Conservation (phyloP, 2,113 vertebrate species). For the Nannospalax galili region DNA sequence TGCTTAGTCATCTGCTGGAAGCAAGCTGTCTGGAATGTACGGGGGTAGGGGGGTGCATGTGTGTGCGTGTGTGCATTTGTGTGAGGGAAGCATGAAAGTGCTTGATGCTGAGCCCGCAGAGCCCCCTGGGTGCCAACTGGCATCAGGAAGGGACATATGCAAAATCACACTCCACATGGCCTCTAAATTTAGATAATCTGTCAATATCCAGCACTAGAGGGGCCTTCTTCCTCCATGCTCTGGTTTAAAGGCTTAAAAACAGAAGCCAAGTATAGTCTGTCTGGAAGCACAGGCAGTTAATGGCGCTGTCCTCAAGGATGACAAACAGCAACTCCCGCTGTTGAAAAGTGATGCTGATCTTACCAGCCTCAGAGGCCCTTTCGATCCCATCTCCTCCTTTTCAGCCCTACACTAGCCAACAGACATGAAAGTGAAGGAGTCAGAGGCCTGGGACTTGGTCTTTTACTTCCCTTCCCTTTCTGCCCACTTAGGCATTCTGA, state of each 20-base stretch:
- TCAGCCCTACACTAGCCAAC: background rate
- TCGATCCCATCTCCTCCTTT: rapidly evolving
- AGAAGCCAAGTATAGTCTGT: constrained; percentile 5
- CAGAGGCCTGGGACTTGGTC: background rate
- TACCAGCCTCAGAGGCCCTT: background rate
- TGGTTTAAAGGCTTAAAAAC: constrained; percentile 66
- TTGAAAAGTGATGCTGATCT: background rate
- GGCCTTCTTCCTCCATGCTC: background rate
- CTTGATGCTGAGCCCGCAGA: background rate
- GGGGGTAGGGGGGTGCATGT: rapidly evolving
- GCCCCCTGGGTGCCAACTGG: constrained; percentile 12
- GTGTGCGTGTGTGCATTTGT: too few relatives aligned
- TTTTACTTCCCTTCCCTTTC: background rate
- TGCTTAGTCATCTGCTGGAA: constrained; percentile 6
- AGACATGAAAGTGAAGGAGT: background rate
- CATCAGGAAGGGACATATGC: constrained; percentile 59
- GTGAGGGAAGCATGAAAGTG: background rate
- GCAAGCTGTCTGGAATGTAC: background rate
- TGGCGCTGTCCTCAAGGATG: background rate
- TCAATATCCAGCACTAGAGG: constrained; percentile 11
- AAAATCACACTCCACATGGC: constrained; percentile 42
- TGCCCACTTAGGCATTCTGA: too few relatives aligned
- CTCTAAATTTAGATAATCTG: constrained; percentile 66
- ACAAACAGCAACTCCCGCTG: background rate
- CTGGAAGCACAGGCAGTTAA: background rate